Base-by-base conservation (phyloP, 2,888 invertebrate genomes). In the Noctua fimbriata region DNA sequence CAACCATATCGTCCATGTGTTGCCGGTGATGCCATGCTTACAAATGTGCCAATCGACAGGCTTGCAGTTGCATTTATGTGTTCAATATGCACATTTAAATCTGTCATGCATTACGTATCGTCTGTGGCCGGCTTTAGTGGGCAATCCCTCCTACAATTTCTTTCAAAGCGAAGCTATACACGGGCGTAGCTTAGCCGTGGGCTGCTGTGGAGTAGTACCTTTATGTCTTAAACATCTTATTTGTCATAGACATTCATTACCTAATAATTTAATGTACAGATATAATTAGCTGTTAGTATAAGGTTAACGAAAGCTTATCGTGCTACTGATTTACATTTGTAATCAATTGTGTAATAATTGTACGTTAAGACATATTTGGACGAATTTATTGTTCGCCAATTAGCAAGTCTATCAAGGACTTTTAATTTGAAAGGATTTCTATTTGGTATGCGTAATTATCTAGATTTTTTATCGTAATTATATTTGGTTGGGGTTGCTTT, bases 261-360 rank as follows among this genome's bases (percentile, higher is more conserved):
- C 70, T 75, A 80, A 84, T 87, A 87, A 89, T 91, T 89, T 76
- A 73, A 76, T 81, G 77, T 52, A 67, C 69, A 69, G 81, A 84
- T 89, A 90, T 89, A 90, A 90, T 87, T 89, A 83, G 28, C 75
- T 75, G 71, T 82, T 88, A 80, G 63, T 76, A 79, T 81, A 77
- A 92, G 91, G 90, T 89, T 89, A 91, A 88, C 79, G 91, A 92
- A 91, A 92, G 84, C 82, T 85, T 88, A 90, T 87, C 86, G 81
- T 82, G 74, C 81, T 85, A 81, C 85, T 80, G 78, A 60, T 79
- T 87, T 86, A 81, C 71, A 81, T 89, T 90, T 86, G 79, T 78
- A 85, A 90, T 89, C 72, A 73, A 80, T 89, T 89, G 81, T 76
- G 87, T 86, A 86, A 87, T 87, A 86, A 88, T 86, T 84, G 71